phyloP scores from a whole-genome alignment of 2,888 invertebrate species.

The Limnephilus rhombicus region DNA sequence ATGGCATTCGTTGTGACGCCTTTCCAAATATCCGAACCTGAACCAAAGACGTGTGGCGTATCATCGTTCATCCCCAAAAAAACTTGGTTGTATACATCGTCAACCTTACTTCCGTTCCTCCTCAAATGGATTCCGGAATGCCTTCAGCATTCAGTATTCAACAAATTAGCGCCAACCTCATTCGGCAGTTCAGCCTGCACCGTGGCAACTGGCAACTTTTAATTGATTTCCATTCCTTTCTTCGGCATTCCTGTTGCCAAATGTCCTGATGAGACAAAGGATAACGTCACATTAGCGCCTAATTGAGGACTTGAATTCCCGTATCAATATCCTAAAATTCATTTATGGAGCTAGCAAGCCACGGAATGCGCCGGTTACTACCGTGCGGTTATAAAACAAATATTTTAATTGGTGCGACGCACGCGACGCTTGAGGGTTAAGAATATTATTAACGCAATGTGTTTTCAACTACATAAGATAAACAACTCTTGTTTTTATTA shows the following conservation, averaged over 20 bases:
- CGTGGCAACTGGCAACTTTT: neutral
- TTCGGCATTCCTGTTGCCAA: neutral
- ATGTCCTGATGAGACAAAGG: conserved; percentile 28
- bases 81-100: neutral
- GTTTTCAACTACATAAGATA: neutral
- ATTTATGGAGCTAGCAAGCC: neutral
- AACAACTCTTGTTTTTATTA: neutral
- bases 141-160: neutral
- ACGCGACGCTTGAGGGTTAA: neutral
- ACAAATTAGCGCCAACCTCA: conserved; percentile 10
- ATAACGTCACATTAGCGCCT: conserved; percentile 37
- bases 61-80: neutral
- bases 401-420: conserved; percentile 35
- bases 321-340: conserved; percentile 35
- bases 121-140: neutral
- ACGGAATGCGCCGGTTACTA: neutral
- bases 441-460: conserved; percentile 11
- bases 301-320: conserved; percentile 31
- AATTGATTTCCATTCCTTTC: neutral
- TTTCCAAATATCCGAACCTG: neutral
- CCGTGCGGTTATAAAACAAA: neutral
- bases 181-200: neutral
- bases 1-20: neutral
- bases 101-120: neutral
- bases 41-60: neutral